Percentiles rank a stretch among this genome's conserved stretches.
These are phyloP conservation scores for rabbit (Oryctolagus cuniculus) DNA, from an alignment of 2,113 vertebrate species.

Conservation along the genomic window DNA sequence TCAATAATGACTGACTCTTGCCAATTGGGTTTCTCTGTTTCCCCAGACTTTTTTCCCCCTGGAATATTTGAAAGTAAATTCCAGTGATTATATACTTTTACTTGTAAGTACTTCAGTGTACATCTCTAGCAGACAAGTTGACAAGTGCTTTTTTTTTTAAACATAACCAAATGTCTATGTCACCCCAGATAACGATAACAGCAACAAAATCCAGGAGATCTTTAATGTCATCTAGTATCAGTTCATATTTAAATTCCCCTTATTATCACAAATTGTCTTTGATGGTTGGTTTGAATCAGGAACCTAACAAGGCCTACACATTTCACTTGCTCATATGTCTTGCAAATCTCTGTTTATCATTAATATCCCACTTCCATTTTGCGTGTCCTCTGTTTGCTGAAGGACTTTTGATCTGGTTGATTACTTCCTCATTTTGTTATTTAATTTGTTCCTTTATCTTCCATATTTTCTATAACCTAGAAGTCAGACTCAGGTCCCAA, in stretches of 20 bases:
- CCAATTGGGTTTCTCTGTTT: constrained; percentile 6
- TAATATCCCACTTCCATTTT: neutral
- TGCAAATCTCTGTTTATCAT: neutral
- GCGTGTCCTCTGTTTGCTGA: constrained; percentile 40
- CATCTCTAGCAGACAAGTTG: neutral
- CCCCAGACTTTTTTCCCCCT: neutral
- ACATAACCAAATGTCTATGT: neutral
- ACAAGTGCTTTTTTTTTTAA: neutral
- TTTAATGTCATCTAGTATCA: neutral
- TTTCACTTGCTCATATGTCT: neutral
- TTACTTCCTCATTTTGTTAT: constrained; percentile 17
- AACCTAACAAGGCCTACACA: neutral
- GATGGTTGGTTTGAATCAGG: neutral
- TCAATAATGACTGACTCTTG: neutral
- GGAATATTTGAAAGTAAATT: constrained; percentile 56
- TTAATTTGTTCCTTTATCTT: neutral
- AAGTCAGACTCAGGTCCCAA: neutral
- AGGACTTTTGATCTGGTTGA: constrained; percentile 22
- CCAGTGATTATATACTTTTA: constrained; percentile 34
- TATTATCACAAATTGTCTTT: neutral
- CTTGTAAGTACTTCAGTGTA: neutral
- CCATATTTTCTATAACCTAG: neutral
- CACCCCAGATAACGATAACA: neutral
- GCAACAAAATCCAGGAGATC: neutral
- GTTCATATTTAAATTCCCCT: constrained; percentile 13